Evolutionary conservation across 2,113 vertebrate genomes (phyloP).

Genomic region (Mixornis gularis): DNA sequence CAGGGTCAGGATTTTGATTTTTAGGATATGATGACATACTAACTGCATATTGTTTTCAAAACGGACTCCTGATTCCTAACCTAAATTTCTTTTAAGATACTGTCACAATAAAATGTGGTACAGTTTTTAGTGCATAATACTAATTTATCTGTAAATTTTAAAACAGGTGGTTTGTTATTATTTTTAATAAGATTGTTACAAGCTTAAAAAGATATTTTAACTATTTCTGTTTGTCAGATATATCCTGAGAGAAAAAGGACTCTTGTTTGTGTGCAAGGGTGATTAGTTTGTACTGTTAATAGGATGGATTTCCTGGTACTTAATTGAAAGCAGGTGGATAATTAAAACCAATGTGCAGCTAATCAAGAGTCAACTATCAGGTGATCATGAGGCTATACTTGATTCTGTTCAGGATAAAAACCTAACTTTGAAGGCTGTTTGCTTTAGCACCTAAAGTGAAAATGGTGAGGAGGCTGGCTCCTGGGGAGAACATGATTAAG

Average conservation of each 20-base stretch:
- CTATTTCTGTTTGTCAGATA: not conserved
- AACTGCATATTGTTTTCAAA: not conserved
- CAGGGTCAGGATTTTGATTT: not conserved
- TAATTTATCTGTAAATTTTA: not conserved
- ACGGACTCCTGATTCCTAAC: not conserved
- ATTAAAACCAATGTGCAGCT: slow-evolving; percentile 61
- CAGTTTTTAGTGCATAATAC: not conserved
- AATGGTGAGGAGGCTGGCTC: not conserved
- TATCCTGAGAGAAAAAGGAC: not conserved
- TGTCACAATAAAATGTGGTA: not conserved
- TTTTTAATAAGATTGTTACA: not conserved
- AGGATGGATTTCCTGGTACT: slow-evolving; percentile 45
- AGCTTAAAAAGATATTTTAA: not conserved
- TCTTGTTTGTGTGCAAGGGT: not conserved
- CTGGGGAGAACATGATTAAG: not conserved
- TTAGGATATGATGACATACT: not conserved
- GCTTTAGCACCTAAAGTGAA: not conserved
- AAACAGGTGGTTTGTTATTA: not conserved
- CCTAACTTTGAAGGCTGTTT: not conserved
- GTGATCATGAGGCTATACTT: slow-evolving; percentile 5
- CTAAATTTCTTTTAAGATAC: not conserved
- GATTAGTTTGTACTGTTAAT: slow-evolving; percentile 55
- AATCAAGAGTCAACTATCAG: slow-evolving; percentile 51
- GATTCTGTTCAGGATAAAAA: slow-evolving; percentile 11
- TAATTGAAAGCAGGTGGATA: slow-evolving; percentile 66